These are phyloP conservation scores for Melanotus villosus DNA, from an alignment of 2,888 invertebrate genomes.

Conservation along the genomic window DNA sequence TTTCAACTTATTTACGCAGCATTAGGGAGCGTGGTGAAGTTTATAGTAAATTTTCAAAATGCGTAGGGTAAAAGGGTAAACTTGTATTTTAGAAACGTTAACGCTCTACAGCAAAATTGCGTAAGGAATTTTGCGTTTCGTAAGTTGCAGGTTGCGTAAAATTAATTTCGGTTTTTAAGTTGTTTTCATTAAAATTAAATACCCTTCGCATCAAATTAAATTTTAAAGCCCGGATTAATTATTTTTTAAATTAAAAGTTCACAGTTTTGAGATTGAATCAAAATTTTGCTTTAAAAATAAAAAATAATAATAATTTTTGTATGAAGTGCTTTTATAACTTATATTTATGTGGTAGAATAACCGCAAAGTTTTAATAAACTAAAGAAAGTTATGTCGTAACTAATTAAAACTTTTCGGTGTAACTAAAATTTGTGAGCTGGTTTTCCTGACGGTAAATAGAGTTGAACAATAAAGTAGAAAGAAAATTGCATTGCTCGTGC, in stretches of 20 bases:
- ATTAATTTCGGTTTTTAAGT: background rate
- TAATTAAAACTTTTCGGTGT: background rate
- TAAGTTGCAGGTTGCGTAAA: too few relatives aligned
- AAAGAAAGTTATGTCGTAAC: background rate
- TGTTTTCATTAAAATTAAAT: background rate
- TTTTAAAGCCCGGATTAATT: background rate
- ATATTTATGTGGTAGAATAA: background rate
- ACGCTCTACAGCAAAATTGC: too few relatives aligned
- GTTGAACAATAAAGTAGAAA: slow-evolving; percentile 12
- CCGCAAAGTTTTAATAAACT: background rate
- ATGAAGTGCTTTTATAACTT: background rate
- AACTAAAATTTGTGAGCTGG: background rate
- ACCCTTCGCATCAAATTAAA: background rate
- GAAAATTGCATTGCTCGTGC: slow-evolving; percentile 1
- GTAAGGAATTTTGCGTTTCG: too few relatives aligned
- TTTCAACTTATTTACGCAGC: too few relatives aligned
- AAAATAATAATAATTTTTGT: background rate
- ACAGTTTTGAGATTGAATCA: background rate
- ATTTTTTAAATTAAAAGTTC: background rate
- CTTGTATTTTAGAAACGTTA: too few relatives aligned
- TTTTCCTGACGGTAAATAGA: background rate
- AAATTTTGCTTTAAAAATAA: too few relatives aligned
- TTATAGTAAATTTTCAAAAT: too few relatives aligned
- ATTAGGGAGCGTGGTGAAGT: too few relatives aligned
- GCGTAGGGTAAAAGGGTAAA: too few relatives aligned